Evolutionary conservation across 2,113 vertebrate species (phyloP).

Genomic region (Dolichallabes microphthalmus): DNA sequence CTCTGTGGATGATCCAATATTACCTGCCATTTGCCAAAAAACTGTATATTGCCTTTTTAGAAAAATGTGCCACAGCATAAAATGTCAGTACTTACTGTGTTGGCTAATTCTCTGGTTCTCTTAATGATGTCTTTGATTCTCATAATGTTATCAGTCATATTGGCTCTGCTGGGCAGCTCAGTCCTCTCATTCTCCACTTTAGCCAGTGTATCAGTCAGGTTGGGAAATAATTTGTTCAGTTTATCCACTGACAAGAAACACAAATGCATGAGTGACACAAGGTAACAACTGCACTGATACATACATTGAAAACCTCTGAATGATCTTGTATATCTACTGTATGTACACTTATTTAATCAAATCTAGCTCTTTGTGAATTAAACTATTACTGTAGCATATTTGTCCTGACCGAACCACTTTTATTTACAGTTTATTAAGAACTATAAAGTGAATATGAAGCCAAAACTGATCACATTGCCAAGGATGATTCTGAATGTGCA

Average conservation of each 20-base stretch:
- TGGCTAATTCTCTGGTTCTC: slow-evolving; percentile 80
- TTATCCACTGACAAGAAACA: slow-evolving; percentile 71
- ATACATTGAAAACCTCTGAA: neutral
- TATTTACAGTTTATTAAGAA: neutral
- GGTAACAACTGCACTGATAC: neutral
- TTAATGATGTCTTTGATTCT: slow-evolving; percentile 83
- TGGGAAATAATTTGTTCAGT: slow-evolving; percentile 72
- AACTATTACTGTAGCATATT: neutral
- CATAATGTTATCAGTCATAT: slow-evolving; percentile 80
- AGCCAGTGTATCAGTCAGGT: slow-evolving; percentile 66
- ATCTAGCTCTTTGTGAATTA: neutral
- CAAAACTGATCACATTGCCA: neutral
- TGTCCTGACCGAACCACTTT: neutral
- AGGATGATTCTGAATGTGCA: neutral
- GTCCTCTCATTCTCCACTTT: slow-evolving; percentile 76
- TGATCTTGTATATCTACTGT: neutral
- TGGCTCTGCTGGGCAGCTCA: slow-evolving; percentile 66
- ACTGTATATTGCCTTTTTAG: neutral
- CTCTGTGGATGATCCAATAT: neutral
- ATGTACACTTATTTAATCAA: neutral
- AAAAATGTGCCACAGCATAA: neutral
- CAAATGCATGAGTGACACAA: neutral
- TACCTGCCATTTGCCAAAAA: neutral
- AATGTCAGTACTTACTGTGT: slow-evolving; percentile 69
- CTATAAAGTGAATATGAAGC: neutral